Evolutionary conservation across 2,888 invertebrate species (phyloP), one percentile per base, ranked within the genome.

Genomic region (Perithous albicinctus): DNA sequence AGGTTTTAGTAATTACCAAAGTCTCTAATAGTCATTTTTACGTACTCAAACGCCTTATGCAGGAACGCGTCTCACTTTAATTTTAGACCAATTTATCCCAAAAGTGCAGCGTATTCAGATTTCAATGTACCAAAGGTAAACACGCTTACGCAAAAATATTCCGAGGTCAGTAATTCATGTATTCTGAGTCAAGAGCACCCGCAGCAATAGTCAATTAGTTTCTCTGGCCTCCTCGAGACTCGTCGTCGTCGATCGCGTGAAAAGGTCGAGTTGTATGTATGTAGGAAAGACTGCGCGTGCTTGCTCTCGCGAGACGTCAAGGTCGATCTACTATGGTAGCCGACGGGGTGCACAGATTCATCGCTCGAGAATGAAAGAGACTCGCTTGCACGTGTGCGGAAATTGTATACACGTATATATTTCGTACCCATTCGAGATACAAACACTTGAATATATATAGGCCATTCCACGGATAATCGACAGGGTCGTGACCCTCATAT

Each of bases 161-260:
- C 32, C 18, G 46, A 43, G 18, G 46, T 6, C n/a, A 29, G 18
- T 38, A 20, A 23, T n/a, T 63, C 23, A 41, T 23, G 15, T n/a
- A 38, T 2, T 20, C 23, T 41, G n/a, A 23, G n/a, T 63, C 41
- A 38, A 23, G 38, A 18, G 61, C 38, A 61, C 35, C 5, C 26
- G 41, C n/a, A 1, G 26, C 23, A 12, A 35, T 35, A 63, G 63
- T 63, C 41, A 63, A 63, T 63, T 63, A 38, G 41, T 5, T 43
- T 63, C 41, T 26, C 64, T 43, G 26, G 43, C 26, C 29, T 26
- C 6, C 12, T 23, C 64, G 64, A 64, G 63, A 26, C 12, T 26
- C 43, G 23, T 51, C 51, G 51, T 23, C 20, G 51, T 67, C 48
- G 66, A 67, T 67, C 48, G 67, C 67, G 51, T 35, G 67, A 67